Percentiles rank a stretch among this genome's conserved stretches.
These are phyloP conservation scores for Hypsibius dujardini DNA, from an alignment of 1,140 invertebrate species.

Conservation along the genomic window DNA sequence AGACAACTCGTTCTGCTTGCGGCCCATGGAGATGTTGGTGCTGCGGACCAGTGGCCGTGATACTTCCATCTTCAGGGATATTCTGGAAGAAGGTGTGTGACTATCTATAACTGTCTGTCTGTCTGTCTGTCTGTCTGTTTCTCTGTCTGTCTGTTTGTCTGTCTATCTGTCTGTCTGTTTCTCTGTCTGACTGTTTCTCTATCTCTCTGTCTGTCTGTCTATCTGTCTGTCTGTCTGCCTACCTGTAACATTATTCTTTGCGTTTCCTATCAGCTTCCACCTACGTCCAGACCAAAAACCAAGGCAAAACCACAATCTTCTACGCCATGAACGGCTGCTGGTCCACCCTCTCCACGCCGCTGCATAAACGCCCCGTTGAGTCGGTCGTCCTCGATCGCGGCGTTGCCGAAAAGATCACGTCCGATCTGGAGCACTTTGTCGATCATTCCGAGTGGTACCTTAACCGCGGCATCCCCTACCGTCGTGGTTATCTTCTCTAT, in stretches of 20 bases:
- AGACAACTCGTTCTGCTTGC: not conserved
- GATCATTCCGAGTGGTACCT: not conserved
- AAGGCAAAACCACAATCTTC: slow-evolving; percentile 2
- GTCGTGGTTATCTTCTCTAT: slow-evolving; percentile 53
- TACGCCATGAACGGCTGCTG: not conserved
- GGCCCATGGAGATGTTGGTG: not conserved
- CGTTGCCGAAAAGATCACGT: not conserved
- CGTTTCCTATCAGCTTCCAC: not conserved
- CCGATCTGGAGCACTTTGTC: not conserved
- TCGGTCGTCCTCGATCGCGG: slow-evolving; percentile 1
- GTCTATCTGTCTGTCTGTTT: not conserved
- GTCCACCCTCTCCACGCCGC: slow-evolving; percentile 1
- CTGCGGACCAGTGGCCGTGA: not conserved
- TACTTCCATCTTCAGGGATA: slow-evolving; percentile 8
- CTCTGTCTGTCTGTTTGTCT: not conserved
- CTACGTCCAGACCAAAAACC: not conserved
- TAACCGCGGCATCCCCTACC: slow-evolving; percentile 6
- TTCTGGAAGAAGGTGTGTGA: slow-evolving; percentile 7
- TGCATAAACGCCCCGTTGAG: not conserved
- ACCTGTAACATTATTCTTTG: not conserved
- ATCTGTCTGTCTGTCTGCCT: not conserved
- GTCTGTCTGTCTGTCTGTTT: not conserved
- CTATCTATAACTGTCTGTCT: not conserved
- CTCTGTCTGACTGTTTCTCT: not conserved
- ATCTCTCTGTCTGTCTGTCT: not conserved